These are phyloP conservation scores for Helleia helle DNA, from an alignment of 2,888 invertebrate genomes.

Conservation along the genomic window DNA sequence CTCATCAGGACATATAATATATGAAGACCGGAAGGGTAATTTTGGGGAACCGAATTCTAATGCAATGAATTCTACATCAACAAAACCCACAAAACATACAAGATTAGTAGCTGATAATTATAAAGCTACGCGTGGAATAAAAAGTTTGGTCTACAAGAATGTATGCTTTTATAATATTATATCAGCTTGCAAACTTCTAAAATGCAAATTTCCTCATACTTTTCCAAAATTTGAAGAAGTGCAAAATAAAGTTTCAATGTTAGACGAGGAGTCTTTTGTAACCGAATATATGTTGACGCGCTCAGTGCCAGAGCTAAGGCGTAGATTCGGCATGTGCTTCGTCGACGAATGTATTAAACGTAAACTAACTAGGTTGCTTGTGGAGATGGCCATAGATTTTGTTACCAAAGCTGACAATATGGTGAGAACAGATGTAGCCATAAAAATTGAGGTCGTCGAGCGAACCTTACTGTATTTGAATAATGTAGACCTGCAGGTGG, in stretches of 20 bases:
- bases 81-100: conserved; percentile 8
- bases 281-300: conserved; percentile 38
- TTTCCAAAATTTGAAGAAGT: conserved; percentile 20
- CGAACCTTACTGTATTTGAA: conserved; percentile 38
- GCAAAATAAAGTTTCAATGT: not conserved
- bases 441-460: conserved; percentile 33
- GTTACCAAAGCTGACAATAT: conserved; percentile 19
- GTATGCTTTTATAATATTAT: conserved; percentile 41
- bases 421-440: conserved; percentile 20
- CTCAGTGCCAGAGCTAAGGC: conserved; percentile 24
- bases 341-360: conserved; percentile 36
- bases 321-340: conserved; percentile 32
- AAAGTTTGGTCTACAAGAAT: conserved; percentile 31
- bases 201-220: conserved; percentile 35
- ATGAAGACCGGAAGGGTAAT: conserved; percentile 12
- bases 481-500: conserved; percentile 28
- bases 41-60: not conserved
- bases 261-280: conserved; percentile 32
- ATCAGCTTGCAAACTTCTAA: conserved; percentile 29
- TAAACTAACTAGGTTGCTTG: conserved; percentile 31
- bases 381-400: conserved; percentile 45
- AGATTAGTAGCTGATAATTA: conserved; percentile 20
- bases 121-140: conserved; percentile 16
- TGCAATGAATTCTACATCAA: not conserved
- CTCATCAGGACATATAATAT: conserved; percentile 6